Evolutionary conservation across 2,888 invertebrate species (phyloP).

Genomic region (Microctonus aethiopoides): DNA sequence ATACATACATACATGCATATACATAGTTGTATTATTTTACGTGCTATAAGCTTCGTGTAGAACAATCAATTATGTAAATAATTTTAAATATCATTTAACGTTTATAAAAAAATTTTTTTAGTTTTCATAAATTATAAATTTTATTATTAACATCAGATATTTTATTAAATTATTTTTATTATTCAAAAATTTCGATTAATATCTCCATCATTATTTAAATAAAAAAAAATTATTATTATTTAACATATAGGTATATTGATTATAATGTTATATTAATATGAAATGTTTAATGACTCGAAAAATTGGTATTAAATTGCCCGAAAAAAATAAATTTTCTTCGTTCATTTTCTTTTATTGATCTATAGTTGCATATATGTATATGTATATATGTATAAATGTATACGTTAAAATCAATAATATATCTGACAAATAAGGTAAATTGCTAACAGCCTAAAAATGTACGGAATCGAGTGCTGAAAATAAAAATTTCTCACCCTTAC

Average conservation of each 20-base stretch:
- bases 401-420: neutral
- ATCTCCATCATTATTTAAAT: no score
- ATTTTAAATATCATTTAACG: no score
- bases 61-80: no score
- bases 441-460: neutral
- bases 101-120: no score
- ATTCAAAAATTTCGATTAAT: no score
- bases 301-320: slow-evolving; percentile 30
- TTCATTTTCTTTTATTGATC: neutral
- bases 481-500: slow-evolving; percentile 9
- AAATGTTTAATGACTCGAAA: slow-evolving; percentile 22
- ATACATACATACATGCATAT: no score
- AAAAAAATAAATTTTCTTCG: slow-evolving; percentile 8
- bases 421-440: slow-evolving; percentile 10
- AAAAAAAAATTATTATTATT: no score
- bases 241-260: neutral
- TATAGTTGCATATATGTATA: neutral
- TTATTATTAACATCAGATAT: no score
- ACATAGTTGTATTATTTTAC: no score
- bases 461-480: neutral
- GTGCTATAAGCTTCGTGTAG: no score
- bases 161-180: no score
- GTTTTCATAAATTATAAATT: no score
- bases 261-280: neutral
- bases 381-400: neutral